These are phyloP conservation scores for Leptobrachium ailaonicum DNA, from an alignment of 2,113 vertebrate species.

Conservation along the genomic window DNA sequence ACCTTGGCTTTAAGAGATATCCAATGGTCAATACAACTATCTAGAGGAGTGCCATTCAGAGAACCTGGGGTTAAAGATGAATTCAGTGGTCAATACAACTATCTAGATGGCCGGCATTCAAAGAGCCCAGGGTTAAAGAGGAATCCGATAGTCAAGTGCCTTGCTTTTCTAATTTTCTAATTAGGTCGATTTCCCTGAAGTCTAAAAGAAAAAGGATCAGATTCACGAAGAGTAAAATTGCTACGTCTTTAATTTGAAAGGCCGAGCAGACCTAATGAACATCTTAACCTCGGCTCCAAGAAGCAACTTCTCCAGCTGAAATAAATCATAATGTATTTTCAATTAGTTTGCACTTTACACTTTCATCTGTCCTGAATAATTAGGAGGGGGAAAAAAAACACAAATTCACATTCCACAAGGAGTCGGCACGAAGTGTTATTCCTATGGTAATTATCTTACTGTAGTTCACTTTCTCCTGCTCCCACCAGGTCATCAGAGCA, in stretches of 20 bases:
- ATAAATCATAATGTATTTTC: conserved; percentile 72
- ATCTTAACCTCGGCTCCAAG: conserved; percentile 64
- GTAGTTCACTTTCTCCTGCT: conserved; percentile 76
- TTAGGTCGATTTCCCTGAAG: neutral
- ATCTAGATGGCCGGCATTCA: neutral
- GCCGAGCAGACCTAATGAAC: conserved; percentile 47
- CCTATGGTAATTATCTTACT: conserved; percentile 78
- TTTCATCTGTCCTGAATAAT: conserved; percentile 74
- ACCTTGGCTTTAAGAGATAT: no score
- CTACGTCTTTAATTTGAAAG: conserved; percentile 21
- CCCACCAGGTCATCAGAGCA: conserved; percentile 84
- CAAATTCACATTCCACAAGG: conserved; percentile 66
- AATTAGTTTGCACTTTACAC: conserved; percentile 72
- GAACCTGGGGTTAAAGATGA: no score
- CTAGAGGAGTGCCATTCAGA: no score
- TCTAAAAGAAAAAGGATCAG: neutral
- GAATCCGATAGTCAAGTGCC: neutral
- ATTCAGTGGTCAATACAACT: neutral
- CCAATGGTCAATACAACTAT: no score
- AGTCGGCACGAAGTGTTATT: conserved; percentile 72
- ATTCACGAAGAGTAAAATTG: conserved; percentile 21
- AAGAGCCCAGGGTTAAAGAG: no score
- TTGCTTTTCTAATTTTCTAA: neutral
- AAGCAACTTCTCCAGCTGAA: conserved; percentile 54
- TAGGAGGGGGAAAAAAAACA: conserved; percentile 64